phyloP scores from a whole-genome alignment of 2,113 vertebrate species.

The Varanus komodoensis region DNA sequence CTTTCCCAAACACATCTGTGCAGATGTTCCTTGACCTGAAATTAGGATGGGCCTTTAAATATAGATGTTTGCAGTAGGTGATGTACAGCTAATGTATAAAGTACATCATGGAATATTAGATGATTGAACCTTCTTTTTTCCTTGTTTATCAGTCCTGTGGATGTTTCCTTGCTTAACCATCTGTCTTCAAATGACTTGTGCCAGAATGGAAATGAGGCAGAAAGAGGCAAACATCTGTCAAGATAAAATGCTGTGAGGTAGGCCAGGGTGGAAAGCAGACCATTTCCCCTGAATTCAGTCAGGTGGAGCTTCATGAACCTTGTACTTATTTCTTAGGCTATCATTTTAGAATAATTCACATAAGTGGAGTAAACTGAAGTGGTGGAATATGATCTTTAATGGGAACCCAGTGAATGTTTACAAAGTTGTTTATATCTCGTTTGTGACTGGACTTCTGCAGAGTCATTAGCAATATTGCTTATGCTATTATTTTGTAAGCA shows the following conservation, averaged over 20 bases:
- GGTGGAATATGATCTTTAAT: not conserved
- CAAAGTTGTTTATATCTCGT: not conserved
- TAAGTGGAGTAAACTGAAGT: not conserved
- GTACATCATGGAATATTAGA: constrained; percentile 6
- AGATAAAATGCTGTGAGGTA: constrained; percentile 15
- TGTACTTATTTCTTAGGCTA: not conserved
- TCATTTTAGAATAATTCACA: not conserved
- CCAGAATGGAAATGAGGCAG: constrained; percentile 16
- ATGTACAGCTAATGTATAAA: not conserved
- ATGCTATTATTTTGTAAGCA: not conserved
- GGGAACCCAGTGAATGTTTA: not conserved
- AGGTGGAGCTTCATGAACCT: not conserved
- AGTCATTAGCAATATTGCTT: not conserved
- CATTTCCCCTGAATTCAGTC: not conserved
- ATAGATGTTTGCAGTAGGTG: not conserved
- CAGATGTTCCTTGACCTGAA: not conserved
- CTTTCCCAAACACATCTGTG: not conserved
- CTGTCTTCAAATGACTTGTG: constrained; percentile 2
- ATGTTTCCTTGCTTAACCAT: constrained; percentile 11
- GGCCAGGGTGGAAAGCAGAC: constrained; percentile 9
- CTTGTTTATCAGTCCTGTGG: not conserved
- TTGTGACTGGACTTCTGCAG: not conserved
- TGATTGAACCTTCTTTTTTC: constrained; percentile 4
- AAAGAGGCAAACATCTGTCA: constrained; percentile 28
- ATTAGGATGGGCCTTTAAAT: not conserved